Evolutionary conservation across 2,113 vertebrate genomes (phyloP).

Genomic region (Lycaon pictus): DNA sequence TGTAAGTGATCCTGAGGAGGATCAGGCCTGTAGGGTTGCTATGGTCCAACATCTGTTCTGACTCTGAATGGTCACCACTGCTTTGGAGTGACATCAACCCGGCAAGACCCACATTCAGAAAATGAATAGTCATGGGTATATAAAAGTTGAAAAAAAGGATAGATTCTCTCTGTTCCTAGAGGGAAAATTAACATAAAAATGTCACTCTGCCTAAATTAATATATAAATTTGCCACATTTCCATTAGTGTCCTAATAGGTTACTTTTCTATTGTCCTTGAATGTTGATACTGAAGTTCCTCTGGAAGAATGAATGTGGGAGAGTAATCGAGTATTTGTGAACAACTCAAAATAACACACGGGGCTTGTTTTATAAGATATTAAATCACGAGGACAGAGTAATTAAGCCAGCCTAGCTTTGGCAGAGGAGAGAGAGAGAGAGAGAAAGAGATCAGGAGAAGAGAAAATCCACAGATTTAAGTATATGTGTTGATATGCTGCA

Average conservation of each 20-base stretch:
- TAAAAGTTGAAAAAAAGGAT: background rate
- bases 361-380: background rate
- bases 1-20: background rate
- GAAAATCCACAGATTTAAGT: background rate
- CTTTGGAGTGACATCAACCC: background rate
- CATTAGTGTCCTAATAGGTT: background rate
- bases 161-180: background rate
- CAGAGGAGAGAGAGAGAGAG: background rate
- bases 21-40: background rate
- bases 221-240: background rate
- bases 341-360: background rate
- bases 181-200: conserved; percentile 25
- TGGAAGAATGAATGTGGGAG: background rate
- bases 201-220: conserved; percentile 26
- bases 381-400: background rate
- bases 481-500: background rate
- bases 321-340: background rate
- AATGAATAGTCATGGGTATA: background rate
- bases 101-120: background rate
- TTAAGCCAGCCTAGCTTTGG: background rate
- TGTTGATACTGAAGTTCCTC: background rate
- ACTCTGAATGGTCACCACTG: background rate
- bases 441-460: background rate
- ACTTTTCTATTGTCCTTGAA: background rate
- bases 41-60: background rate